These are phyloP conservation scores for Cryptocephalus primarius DNA, from an alignment of 2,888 invertebrate genomes.

Conservation along the genomic window DNA sequence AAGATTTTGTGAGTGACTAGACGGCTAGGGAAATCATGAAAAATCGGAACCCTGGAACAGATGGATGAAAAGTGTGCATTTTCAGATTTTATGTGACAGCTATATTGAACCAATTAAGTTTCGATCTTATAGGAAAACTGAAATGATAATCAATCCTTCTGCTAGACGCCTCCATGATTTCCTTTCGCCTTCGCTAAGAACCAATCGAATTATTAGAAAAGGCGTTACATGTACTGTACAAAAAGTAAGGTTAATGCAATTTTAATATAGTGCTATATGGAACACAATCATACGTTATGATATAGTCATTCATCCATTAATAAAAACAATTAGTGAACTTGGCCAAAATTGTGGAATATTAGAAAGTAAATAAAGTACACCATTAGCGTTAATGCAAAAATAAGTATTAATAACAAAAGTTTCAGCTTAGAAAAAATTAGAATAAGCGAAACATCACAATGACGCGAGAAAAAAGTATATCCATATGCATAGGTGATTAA, in stretches of 20 bases:
- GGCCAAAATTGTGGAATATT: constrained; percentile 38
- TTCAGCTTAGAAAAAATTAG: neutral
- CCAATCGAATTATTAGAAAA: constrained; percentile 11
- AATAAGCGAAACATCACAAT: no score
- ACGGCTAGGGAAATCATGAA: neutral
- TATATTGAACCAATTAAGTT: no score
- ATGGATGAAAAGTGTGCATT: no score
- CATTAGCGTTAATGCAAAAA: constrained; percentile 24
- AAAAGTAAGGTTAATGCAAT: constrained; percentile 20
- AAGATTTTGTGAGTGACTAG: constrained; percentile 5
- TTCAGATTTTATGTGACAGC: no score
- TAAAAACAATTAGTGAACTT: constrained; percentile 32
- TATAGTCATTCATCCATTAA: constrained; percentile 21
- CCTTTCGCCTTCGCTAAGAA: neutral
- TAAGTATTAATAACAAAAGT: constrained; percentile 11
- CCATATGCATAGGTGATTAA: neutral
- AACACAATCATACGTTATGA: constrained; percentile 27
- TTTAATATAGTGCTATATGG: constrained; percentile 31
- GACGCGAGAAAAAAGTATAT: neutral
- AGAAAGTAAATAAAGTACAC: constrained; percentile 26
- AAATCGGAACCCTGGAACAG: no score
- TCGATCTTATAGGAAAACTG: no score
- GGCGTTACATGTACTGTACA: constrained; percentile 20
- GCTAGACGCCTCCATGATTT: constrained; percentile 5
- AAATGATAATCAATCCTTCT: neutral